phyloP scores from a whole-genome alignment of 92 coral and sea anemone species.

The Porites lobata region DNA sequence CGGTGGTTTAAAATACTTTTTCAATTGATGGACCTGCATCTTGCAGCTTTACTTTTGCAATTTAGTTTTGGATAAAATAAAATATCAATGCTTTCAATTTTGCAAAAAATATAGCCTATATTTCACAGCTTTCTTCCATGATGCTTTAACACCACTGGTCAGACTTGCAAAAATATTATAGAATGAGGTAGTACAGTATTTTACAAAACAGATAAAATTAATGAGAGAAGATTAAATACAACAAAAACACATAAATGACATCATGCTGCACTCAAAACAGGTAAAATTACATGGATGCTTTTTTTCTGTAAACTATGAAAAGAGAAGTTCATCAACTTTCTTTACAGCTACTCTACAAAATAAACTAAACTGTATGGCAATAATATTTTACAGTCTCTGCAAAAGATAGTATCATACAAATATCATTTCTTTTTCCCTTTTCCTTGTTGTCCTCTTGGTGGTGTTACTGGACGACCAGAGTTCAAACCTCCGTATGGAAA shows the following conservation, averaged over 20 bases:
- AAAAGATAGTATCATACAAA: constrained; percentile 1
- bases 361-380: constrained; percentile 40
- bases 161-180: not conserved
- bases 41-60: not conserved
- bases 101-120: not conserved
- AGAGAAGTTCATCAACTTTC: not conserved
- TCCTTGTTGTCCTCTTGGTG: constrained; percentile 97
- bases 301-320: not conserved
- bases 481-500: constrained; percentile 97
- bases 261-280: constrained; percentile 6
- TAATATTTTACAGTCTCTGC: constrained; percentile 38
- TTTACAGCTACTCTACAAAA: constrained; percentile 14
- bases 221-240: not conserved
- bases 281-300: not conserved
- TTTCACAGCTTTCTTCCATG: not conserved
- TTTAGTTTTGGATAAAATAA: not conserved
- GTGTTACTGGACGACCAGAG: constrained; percentile 98
- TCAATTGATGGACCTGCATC: not conserved
- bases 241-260: constrained; percentile 3
- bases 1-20: not conserved
- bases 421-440: constrained; percentile 88
- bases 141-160: not conserved
- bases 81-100: not conserved
- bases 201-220: not conserved
- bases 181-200: not conserved